phyloP scores from a whole-genome alignment of 2,113 vertebrate genomes.

The zebrafish (Danio rerio) region DNA sequence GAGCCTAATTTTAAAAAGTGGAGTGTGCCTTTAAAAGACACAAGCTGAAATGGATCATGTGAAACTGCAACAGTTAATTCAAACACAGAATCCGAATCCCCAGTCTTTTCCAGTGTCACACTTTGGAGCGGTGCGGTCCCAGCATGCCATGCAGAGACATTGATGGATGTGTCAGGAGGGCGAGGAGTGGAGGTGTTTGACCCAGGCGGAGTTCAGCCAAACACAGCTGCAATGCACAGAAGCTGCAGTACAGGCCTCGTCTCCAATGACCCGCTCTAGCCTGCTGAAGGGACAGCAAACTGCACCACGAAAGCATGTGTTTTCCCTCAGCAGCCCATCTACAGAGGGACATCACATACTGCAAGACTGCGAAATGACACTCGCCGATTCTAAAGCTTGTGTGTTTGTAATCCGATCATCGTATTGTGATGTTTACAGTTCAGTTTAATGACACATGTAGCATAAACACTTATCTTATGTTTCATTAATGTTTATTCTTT shows the following conservation, averaged over 20 bases:
- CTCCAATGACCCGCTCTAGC: conserved; percentile 33
- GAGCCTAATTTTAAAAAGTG: no score
- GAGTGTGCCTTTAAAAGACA: background rate
- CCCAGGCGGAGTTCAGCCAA: conserved; percentile 27
- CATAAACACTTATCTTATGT: conserved; percentile 9
- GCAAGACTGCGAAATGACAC: background rate
- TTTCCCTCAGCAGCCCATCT: background rate
- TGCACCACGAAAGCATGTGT: background rate
- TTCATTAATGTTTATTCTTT: conserved; percentile 1
- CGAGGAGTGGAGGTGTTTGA: conserved; percentile 45
- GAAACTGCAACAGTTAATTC: background rate
- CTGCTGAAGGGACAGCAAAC: conserved; percentile 4
- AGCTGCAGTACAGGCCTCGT: background rate
- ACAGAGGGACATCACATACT: background rate
- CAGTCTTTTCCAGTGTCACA: background rate
- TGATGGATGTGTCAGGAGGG: conserved; percentile 58
- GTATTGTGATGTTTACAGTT: background rate
- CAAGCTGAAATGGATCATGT: background rate
- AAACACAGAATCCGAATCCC: background rate
- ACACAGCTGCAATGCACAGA: conserved; percentile 40
- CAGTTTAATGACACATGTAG: background rate
- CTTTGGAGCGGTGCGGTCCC: conserved; percentile 15
- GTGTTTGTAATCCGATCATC: conserved; percentile 24
- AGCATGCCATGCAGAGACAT: conserved; percentile 49
- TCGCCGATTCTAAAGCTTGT: conserved; percentile 3